phyloP scores from a whole-genome alignment of 2,113 vertebrate species.

The Misgurnus anguillicaudatus region DNA sequence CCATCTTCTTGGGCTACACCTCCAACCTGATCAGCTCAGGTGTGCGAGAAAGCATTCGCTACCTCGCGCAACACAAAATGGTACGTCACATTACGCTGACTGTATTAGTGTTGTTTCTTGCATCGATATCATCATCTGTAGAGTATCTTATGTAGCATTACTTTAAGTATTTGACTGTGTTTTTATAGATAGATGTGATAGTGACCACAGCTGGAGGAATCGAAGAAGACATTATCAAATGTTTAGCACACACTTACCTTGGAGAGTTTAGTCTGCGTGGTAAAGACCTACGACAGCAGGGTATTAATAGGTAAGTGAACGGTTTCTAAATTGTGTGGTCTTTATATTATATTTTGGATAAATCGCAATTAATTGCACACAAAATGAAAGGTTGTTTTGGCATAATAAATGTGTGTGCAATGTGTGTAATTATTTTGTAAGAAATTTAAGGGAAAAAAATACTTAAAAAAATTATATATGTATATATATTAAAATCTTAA shows the following conservation, averaged over 20 bases:
- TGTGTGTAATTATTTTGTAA: too few species aligned
- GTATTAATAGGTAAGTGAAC: conserved; percentile 85
- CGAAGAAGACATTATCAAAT: conserved; percentile 95
- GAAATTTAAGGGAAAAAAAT: too few species aligned
- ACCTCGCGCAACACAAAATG: conserved; percentile 88
- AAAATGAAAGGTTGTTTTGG: too few species aligned
- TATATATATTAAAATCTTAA: too few species aligned
- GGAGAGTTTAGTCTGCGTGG: conserved; percentile 88
- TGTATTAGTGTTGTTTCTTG: neutral
- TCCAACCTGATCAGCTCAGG: conserved; percentile 94
- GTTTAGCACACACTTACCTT: conserved; percentile 86
- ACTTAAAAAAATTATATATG: too few species aligned
- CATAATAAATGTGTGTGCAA: too few species aligned
- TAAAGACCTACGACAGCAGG: conserved; percentile 83
- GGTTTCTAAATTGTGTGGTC: neutral
- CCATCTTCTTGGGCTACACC: conserved; percentile 93
- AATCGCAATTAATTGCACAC: neutral
- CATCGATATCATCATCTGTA: too few species aligned
- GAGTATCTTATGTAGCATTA: too few species aligned
- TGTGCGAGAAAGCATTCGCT: conserved; percentile 86
- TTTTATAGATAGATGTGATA: conserved; percentile 85
- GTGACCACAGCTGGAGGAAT: conserved; percentile 92
- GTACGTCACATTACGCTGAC: conserved; percentile 59
- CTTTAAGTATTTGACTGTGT: neutral
- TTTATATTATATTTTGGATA: neutral